Evolutionary conservation across 1,140 invertebrate species (phyloP), one percentile per base, ranked within the genome.

Genomic region (Drosophila nebulosa): DNA sequence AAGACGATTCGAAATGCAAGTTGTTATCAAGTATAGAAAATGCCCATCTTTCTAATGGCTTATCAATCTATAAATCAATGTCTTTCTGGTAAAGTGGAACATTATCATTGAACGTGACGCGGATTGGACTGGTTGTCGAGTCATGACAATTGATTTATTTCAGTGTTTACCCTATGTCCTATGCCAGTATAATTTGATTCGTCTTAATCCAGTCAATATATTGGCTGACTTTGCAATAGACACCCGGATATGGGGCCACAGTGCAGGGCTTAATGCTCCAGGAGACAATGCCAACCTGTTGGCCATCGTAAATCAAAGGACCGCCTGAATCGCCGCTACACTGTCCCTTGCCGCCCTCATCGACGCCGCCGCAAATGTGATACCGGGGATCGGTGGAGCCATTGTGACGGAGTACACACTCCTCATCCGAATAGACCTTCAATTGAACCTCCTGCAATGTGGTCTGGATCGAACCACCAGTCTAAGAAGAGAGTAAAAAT

Each of bases 251-350:
- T 1, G 85, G 91, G 0, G 88, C 72, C 24, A 81, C 72, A 0
- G 92, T 90, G 68, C 93, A 93, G 1, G 91, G 91, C 61, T 92
- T 92, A 6, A 88, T 61, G 46, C 92, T 92, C 92, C 92, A 92
- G 5, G 92, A 92, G 26, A 92, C 91, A 21, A 92, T 89, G 4
- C 92, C 92, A 24, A 90, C 81, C 62, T 92, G 91, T 2, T 24
- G 22, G 0, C 80, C 86, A 9, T 88, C 56, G 6, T 72, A 73
- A 12, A 92, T n/a, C 0, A 93, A 70, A 0, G 92, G 92, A 7
- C 92, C 92, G 9, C 92, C 92, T 0, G 91, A 92, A 58, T 92
- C 92, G 1, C 92, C 92, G 39, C 84, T 92, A 75, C 92, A 92
- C 65, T 92, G 92, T n/a, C 92, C 92, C 73, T 92, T 92, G 16